Percentiles rank a stretch among this genome's conserved stretches.
Conservation (phyloP, 2,888 invertebrate species). For the Caenorhabditis macrosperma region DNA sequence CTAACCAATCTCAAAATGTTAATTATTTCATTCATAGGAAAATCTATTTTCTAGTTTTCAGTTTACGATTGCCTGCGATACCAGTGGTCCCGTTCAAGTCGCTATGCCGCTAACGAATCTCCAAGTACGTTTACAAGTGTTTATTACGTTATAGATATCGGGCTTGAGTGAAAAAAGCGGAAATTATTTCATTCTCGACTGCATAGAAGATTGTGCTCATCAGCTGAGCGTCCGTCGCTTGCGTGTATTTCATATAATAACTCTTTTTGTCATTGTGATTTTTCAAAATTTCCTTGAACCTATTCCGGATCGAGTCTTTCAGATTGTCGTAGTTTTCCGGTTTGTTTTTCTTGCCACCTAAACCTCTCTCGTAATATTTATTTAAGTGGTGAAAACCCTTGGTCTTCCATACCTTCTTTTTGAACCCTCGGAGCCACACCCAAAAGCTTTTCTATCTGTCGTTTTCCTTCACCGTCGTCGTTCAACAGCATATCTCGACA, state of each 20-base stretch:
- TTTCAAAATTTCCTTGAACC: conserved; percentile 63
- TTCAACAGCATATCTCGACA: conserved; percentile 53
- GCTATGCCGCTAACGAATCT: conserved; percentile 98
- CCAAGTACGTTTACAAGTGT: conserved; percentile 84
- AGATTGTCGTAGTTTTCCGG: conserved; percentile 58
- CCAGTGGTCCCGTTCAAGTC: conserved; percentile 92
- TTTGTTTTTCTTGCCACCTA: conserved; percentile 43
- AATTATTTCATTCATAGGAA: not conserved
- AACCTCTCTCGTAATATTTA: too few species aligned
- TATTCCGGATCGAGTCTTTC: conserved; percentile 59
- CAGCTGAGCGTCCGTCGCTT: conserved; percentile 76
- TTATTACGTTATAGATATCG: conserved; percentile 34
- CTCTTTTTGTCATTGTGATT: conserved; percentile 60
- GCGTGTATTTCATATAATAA: conserved; percentile 71
- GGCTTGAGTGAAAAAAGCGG: conserved; percentile 50
- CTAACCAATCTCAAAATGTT: conserved; percentile 86
- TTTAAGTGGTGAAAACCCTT: not conserved
- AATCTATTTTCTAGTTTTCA: conserved; percentile 22
- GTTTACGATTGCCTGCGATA: conserved; percentile 87
- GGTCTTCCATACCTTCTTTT: conserved; percentile 53
- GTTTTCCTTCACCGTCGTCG: conserved; percentile 52
- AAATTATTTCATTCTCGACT: conserved; percentile 72
- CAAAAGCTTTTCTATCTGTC: conserved; percentile 45
- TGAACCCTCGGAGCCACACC: conserved; percentile 47
- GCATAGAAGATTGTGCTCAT: conserved; percentile 77